These are phyloP conservation scores for Ursus arctos DNA, from an alignment of 2,113 vertebrate species.

Conservation along the genomic window DNA sequence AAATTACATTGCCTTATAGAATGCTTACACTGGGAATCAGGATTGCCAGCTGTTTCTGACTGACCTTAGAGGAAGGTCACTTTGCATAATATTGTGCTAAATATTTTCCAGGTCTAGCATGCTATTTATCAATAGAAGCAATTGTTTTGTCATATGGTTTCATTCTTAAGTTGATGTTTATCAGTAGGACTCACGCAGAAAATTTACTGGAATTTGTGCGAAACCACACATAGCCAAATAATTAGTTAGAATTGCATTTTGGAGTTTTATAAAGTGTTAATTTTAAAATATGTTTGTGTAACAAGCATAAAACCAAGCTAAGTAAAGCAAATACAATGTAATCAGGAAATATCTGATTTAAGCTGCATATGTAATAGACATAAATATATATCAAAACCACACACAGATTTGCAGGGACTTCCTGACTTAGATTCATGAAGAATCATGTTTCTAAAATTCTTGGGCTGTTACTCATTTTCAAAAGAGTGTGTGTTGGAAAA, in stretches of 20 bases:
- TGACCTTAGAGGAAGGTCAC: neutral
- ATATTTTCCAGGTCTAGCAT: neutral
- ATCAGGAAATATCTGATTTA: slow-evolving; percentile 55
- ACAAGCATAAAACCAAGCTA: slow-evolving; percentile 48
- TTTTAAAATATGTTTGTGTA: slow-evolving; percentile 37
- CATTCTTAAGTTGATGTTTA: neutral
- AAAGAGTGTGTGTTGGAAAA: neutral
- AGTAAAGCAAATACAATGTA: slow-evolving; percentile 6
- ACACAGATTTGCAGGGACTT: neutral
- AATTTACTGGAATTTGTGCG: neutral
- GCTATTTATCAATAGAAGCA: neutral
- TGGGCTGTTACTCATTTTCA: neutral
- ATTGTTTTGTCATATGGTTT: neutral
- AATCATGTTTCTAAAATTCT: slow-evolving; percentile 38
- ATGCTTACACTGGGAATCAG: neutral
- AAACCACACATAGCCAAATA: neutral
- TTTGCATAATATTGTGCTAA: neutral
- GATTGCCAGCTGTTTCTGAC: neutral
- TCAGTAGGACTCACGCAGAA: neutral
- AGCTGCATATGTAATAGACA: neutral
- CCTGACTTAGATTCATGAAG: neutral
- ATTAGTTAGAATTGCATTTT: slow-evolving; percentile 3
- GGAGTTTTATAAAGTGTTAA: slow-evolving; percentile 35
- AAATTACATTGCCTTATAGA: neutral
- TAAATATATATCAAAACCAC: neutral